Percentiles rank a stretch among this genome's conserved stretches.
phyloP scores from a whole-genome alignment of 2,888 invertebrate genomes.

The Brenthis daphne region DNA sequence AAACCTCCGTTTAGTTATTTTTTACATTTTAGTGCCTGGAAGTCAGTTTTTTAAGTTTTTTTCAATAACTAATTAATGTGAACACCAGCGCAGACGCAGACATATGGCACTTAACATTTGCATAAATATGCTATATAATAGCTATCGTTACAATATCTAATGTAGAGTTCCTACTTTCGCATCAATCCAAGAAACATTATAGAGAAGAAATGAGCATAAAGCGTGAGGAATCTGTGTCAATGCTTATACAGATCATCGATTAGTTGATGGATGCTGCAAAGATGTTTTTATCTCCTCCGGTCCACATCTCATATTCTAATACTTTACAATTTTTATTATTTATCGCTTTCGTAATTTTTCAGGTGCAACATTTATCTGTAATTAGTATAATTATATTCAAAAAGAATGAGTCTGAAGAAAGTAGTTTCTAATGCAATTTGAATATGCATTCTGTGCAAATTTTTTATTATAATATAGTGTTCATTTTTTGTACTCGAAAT shows the following conservation, averaged over 20 bases:
- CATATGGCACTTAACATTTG: not conserved
- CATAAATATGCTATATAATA: constrained; percentile 13
- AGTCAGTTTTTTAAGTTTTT: too few relatives aligned
- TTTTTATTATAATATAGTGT: constrained; percentile 4
- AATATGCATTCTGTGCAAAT: constrained; percentile 5
- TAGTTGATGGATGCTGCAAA: constrained; percentile 15
- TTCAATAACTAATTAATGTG: too few relatives aligned
- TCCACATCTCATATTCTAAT: constrained; percentile 2
- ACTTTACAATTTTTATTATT: not conserved
- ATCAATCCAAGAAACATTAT: not conserved
- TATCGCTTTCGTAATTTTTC: constrained; percentile 5
- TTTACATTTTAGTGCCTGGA: too few relatives aligned
- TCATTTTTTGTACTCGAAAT: too few relatives aligned
- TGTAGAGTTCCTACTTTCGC: constrained; percentile 14
- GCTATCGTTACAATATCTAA: not conserved
- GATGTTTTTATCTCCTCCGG: not conserved
- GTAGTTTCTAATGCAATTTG: not conserved
- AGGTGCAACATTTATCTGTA: not conserved
- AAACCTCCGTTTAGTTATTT: too few relatives aligned
- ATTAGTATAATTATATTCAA: not conserved
- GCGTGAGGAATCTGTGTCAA: constrained; percentile 36
- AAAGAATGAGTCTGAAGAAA: not conserved
- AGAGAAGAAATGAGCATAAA: constrained; percentile 15
- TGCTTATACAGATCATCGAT: constrained; percentile 37
- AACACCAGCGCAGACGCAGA: not conserved